phyloP scores from a whole-genome alignment of 2,888 invertebrate genomes.

The Malachius bipustulatus region DNA sequence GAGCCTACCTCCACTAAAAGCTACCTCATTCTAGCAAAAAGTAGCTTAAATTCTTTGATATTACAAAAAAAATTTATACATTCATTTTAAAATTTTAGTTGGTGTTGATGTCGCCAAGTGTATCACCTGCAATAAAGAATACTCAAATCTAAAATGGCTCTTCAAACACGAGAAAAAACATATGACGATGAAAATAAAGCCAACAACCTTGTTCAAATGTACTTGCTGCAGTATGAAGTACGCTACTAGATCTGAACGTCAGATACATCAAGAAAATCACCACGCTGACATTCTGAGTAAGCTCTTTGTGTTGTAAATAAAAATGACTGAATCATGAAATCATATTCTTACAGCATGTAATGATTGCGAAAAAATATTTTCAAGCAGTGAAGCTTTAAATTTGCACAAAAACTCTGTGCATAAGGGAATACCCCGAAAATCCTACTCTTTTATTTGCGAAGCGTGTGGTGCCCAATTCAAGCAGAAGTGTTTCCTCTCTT shows the following conservation, averaged over 20 bases:
- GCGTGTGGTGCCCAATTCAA: slow-evolving; percentile 29
- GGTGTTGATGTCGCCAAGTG: slow-evolving; percentile 17
- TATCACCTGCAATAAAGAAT: slow-evolving; percentile 24
- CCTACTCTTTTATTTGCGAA: slow-evolving; percentile 29
- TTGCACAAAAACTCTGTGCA: slow-evolving; percentile 35
- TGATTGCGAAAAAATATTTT: slow-evolving; percentile 37
- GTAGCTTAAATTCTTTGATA: too few species aligned
- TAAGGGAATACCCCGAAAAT: slow-evolving; percentile 22
- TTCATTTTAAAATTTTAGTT: too few species aligned
- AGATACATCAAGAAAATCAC: slow-evolving; percentile 32
- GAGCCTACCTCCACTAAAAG: too few species aligned
- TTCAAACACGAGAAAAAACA: slow-evolving; percentile 26
- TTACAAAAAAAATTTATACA: too few species aligned
- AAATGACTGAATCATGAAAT: slow-evolving; percentile 1
- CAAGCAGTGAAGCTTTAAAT: slow-evolving; percentile 35
- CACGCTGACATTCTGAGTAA: slow-evolving; percentile 35
- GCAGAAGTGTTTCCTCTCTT: slow-evolving; percentile 34
- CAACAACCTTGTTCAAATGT: slow-evolving; percentile 26
- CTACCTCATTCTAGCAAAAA: too few species aligned
- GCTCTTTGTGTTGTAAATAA: slow-evolving; percentile 15
- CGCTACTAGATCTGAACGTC: slow-evolving; percentile 30
- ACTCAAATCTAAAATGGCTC: slow-evolving; percentile 24
- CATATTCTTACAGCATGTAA: slow-evolving; percentile 30
- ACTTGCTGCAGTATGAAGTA: slow-evolving; percentile 34
- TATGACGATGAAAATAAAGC: slow-evolving; percentile 12